A percentile compares a stretch with the other conserved stretches of the same genome.
Evolutionary conservation across 2,888 invertebrate species (phyloP).

Genomic region (Strigamia transsilvanica): DNA sequence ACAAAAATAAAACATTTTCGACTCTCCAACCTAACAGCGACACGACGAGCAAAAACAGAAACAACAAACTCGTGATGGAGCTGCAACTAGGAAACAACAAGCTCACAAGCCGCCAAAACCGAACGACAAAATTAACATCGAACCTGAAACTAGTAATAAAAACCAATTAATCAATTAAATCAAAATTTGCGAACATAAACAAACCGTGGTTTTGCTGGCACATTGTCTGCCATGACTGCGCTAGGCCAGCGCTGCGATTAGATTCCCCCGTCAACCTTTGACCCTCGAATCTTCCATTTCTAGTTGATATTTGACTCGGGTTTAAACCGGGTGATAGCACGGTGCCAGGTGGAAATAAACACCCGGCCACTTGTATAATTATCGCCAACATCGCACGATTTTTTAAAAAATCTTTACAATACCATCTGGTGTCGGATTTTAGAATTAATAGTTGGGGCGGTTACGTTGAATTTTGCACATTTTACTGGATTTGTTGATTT

Average conservation of each 20-base stretch:
- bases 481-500: too few species aligned
- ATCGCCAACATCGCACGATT: conserved; percentile 64
- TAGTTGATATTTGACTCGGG: too few species aligned
- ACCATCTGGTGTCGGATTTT: too few species aligned
- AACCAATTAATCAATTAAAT: background rate
- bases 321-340: too few species aligned
- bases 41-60: background rate
- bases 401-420: too few species aligned
- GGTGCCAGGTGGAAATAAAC: too few species aligned
- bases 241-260: background rate
- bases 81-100: conserved; percentile 1
- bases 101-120: background rate
- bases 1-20: background rate
- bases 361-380: too few species aligned
- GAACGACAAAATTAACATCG: background rate
- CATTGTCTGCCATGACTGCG: background rate
- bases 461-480: too few species aligned
- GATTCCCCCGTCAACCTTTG: background rate
- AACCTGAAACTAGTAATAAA: background rate
- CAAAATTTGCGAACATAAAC: background rate
- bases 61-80: background rate
- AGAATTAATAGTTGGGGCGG: too few species aligned
- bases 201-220: background rate
- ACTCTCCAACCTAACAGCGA: conserved; percentile 15
- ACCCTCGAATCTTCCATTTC: background rate